A percentile compares a stretch with the other conserved stretches of the same genome.
phyloP scores from a whole-genome alignment of 1,140 invertebrate genomes.

The Ostrea denselamellosa region DNA sequence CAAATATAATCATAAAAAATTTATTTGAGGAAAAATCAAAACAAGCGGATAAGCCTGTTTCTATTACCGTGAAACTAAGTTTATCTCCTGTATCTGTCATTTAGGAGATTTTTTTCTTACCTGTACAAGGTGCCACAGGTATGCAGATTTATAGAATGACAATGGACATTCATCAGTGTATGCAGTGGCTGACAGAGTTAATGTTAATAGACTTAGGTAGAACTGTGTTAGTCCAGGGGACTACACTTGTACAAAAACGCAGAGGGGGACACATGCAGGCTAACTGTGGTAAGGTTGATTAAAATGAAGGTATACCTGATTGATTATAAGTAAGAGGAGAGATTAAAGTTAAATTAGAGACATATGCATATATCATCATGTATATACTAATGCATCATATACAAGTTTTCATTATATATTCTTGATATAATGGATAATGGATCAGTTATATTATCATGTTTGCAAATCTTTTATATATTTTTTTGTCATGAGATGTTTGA shows the following conservation, averaged over 20 bases:
- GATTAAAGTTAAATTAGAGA: too few relatives aligned
- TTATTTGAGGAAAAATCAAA: not conserved
- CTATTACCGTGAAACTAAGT: not conserved
- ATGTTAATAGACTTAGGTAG: not conserved
- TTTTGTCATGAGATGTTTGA: too few relatives aligned
- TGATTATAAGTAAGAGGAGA: too few relatives aligned
- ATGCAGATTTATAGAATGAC: conserved; percentile 31
- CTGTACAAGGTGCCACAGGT: not conserved
- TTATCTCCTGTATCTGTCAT: conserved; percentile 7
- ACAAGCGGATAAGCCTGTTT: not conserved
- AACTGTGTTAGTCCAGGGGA: not conserved
- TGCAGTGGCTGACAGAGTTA: not conserved
- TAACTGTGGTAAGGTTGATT: not conserved
- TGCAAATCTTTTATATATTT: too few relatives aligned
- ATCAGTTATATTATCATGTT: too few relatives aligned
- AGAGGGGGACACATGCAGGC: not conserved
- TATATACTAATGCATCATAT: too few relatives aligned
- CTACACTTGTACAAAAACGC: not conserved
- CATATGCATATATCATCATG: too few relatives aligned
- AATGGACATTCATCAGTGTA: not conserved
- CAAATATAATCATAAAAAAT: not conserved
- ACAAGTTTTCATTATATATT: too few relatives aligned
- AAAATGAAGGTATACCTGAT: too few relatives aligned
- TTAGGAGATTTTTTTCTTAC: conserved; percentile 12
- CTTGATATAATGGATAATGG: too few relatives aligned